A percentile compares a stretch with the other conserved stretches of the same genome.
These are phyloP conservation scores for Cotesia chilonis DNA, from an alignment of 1,140 invertebrate genomes.

Conservation along the genomic window DNA sequence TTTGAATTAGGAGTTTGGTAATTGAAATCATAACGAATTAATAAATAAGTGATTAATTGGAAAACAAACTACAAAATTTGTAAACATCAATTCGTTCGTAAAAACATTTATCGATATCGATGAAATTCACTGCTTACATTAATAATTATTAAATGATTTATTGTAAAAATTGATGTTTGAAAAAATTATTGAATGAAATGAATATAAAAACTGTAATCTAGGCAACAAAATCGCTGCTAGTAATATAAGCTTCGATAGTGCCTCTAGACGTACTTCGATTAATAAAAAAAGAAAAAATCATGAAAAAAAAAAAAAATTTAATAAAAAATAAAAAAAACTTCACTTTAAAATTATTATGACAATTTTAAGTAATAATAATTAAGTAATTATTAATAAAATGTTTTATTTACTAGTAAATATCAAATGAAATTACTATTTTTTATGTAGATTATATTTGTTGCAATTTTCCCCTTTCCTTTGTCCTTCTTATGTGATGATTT, in stretches of 20 bases:
- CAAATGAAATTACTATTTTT: neutral
- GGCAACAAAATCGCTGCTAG: constrained; percentile 35
- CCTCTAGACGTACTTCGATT: constrained; percentile 53
- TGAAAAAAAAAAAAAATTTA: too few species aligned
- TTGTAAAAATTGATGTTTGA: constrained; percentile 14
- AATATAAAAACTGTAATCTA: constrained; percentile 47
- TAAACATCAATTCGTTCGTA: too few species aligned
- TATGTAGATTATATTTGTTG: neutral
- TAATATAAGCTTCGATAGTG: constrained; percentile 58
- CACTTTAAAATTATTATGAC: neutral
- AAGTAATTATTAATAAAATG: constrained; percentile 34
- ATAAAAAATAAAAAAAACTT: too few species aligned
- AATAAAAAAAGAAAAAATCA: neutral
- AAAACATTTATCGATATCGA: too few species aligned
- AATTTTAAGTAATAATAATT: constrained; percentile 4
- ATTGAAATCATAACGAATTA: constrained; percentile 21
- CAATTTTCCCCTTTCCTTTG: too few species aligned
- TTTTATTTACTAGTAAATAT: constrained; percentile 35
- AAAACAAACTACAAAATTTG: too few species aligned
- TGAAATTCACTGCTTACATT: constrained; percentile 24
- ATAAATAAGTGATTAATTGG: too few species aligned
- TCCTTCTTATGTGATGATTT: too few species aligned
- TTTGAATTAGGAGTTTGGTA: neutral
- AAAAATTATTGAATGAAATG: constrained; percentile 38
- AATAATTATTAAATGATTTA: too few species aligned